Conservation (phyloP, 2,113 vertebrate genomes). For the Semnornis frantzii region DNA sequence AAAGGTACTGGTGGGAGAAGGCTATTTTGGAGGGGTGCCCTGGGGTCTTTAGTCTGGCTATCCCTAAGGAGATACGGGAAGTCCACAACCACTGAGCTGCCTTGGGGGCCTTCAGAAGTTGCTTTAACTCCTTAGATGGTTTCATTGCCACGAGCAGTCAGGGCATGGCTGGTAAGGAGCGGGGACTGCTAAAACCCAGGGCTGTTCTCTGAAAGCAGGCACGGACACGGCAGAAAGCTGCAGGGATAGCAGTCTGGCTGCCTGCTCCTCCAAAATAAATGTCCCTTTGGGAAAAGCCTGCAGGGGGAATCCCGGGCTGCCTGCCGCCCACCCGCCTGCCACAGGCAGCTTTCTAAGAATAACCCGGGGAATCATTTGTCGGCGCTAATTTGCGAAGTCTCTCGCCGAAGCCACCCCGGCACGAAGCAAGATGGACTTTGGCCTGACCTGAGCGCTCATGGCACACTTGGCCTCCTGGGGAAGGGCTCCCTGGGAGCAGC, state of each 20-base stretch:
- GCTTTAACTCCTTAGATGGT: neutral
- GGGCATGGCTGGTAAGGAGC: neutral
- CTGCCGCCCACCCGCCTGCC: neutral
- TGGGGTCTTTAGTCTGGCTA: neutral
- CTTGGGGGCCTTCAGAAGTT: neutral
- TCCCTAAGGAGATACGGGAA: neutral
- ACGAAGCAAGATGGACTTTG: slow-evolving; percentile 39
- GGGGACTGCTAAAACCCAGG: neutral
- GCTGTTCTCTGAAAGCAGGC: neutral
- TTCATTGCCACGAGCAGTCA: neutral
- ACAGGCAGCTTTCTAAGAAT: slow-evolving; percentile 47
- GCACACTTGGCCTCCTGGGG: neutral
- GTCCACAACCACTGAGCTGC: neutral
- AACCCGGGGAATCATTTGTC: slow-evolving; percentile 33
- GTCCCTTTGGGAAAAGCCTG: slow-evolving; percentile 2
- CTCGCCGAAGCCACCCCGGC: slow-evolving; percentile 10
- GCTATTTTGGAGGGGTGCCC: neutral
- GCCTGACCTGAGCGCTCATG: slow-evolving; percentile 47
- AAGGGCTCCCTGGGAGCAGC: neutral
- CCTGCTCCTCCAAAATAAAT: neutral
- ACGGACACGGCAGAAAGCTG: neutral
- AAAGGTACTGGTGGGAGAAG: slow-evolving; percentile 80
- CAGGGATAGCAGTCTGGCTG: neutral
- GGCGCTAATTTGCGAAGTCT: slow-evolving; percentile 73
- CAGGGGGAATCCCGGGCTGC: slow-evolving; percentile 28